These are phyloP conservation scores for Microtus ochrogaster DNA, from an alignment of 2,113 vertebrate genomes.

Conservation along the genomic window DNA sequence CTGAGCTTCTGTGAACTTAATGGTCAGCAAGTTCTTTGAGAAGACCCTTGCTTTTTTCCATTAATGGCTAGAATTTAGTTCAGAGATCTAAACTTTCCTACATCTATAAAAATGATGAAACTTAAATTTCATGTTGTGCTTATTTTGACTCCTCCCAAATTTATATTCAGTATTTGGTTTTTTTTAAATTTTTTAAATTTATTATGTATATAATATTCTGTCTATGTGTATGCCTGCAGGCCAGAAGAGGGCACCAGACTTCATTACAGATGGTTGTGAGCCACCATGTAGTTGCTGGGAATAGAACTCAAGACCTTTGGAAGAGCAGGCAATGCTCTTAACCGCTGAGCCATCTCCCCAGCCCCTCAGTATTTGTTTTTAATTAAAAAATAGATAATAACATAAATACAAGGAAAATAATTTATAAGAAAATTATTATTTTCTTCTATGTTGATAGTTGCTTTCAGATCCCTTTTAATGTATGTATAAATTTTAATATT, in stretches of 20 bases:
- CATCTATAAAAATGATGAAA: not conserved
- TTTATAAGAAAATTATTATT: not conserved
- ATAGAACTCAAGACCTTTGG: too few relatives aligned
- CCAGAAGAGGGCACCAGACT: too few relatives aligned
- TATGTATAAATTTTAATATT: not conserved
- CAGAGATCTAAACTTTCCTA: not conserved
- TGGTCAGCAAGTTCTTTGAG: not conserved
- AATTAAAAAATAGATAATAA: not conserved
- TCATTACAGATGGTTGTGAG: too few relatives aligned
- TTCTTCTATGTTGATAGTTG: not conserved
- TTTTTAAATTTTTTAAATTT: too few relatives aligned
- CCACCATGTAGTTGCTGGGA: too few relatives aligned
- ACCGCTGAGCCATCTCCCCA: too few relatives aligned
- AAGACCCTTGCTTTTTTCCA: not conserved
- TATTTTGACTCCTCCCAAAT: not conserved
- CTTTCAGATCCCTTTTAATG: not conserved
- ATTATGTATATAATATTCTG: too few relatives aligned
- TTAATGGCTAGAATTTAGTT: not conserved
- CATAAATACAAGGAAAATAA: not conserved
- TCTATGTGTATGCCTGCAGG: too few relatives aligned
- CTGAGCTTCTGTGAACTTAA: not conserved
- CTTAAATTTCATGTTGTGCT: conserved; percentile 24
- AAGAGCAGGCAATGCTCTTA: too few relatives aligned
- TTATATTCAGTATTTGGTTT: not conserved
- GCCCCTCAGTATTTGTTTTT: not conserved